These are phyloP conservation scores for Ctenosaura bakeri DNA, from an alignment of 2,797 vertebrate genomes.

Conservation along the genomic window DNA sequence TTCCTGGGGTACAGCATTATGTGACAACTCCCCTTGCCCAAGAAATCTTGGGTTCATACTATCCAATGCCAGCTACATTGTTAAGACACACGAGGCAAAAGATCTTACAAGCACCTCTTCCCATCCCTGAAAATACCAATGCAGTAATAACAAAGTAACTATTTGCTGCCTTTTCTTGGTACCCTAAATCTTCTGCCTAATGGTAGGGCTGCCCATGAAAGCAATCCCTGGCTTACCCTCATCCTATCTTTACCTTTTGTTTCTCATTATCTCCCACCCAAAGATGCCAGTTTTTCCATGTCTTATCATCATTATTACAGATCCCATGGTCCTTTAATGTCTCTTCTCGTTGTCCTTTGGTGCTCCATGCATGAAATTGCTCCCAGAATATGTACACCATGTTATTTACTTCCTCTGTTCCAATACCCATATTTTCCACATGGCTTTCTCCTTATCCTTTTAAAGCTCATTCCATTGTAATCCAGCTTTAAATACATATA, in stretches of 20 bases:
- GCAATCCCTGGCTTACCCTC: background rate
- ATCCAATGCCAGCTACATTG: too few relatives aligned
- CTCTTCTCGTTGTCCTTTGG: background rate
- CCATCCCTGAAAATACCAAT: too few relatives aligned
- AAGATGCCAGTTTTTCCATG: background rate
- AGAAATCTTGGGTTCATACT: too few relatives aligned
- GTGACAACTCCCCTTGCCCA: too few relatives aligned
- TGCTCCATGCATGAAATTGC: background rate
- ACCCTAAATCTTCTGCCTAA: too few relatives aligned
- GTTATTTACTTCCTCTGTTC: too few relatives aligned
- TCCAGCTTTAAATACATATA: background rate
- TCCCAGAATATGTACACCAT: background rate
- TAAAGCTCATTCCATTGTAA: background rate
- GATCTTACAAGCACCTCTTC: too few relatives aligned
- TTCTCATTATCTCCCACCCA: background rate
- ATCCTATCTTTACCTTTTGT: background rate
- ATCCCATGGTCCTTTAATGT: background rate
- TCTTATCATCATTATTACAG: background rate
- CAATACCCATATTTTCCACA: background rate
- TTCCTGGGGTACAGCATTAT: too few relatives aligned
- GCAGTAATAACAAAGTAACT: too few relatives aligned
- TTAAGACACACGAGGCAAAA: too few relatives aligned
- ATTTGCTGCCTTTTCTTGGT: too few relatives aligned
- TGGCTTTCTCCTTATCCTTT: background rate
- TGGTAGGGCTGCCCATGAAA: background rate